phyloP scores from a whole-genome alignment of 2,113 vertebrate species.

The Chiloscyllium plagiosum region DNA sequence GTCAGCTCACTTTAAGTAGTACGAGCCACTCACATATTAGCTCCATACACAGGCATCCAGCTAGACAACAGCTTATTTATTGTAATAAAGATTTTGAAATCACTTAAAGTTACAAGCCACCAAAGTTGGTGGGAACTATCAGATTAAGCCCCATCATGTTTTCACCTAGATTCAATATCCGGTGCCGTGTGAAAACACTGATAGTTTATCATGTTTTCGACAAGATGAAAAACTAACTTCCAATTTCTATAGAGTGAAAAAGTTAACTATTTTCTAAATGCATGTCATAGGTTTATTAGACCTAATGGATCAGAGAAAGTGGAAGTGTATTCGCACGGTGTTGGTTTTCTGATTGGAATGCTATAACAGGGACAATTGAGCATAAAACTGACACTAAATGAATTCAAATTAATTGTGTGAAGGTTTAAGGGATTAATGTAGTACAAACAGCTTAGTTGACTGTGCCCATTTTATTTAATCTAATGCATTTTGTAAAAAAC shows the following conservation, averaged over 20 bases:
- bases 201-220: background rate
- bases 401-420: background rate
- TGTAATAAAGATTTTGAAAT: too few species aligned
- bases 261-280: background rate
- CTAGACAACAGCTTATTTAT: too few species aligned
- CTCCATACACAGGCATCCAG: too few species aligned
- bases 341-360: background rate
- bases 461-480: background rate
- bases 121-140: background rate
- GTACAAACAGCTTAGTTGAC: background rate
- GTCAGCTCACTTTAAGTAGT: too few species aligned
- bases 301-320: background rate
- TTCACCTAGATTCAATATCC: background rate
- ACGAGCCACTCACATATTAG: too few species aligned
- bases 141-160: background rate
- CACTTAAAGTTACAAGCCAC: too few species aligned
- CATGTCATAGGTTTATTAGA: background rate
- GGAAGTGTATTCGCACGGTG: background rate
- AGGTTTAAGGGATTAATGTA: background rate
- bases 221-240: background rate
- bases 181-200: background rate
- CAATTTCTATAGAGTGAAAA: background rate
- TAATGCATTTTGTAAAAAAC: background rate
- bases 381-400: background rate
- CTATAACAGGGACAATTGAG: background rate